These are phyloP conservation scores for Andrena minutula DNA, from an alignment of 2,888 invertebrate genomes.

Conservation along the genomic window DNA sequence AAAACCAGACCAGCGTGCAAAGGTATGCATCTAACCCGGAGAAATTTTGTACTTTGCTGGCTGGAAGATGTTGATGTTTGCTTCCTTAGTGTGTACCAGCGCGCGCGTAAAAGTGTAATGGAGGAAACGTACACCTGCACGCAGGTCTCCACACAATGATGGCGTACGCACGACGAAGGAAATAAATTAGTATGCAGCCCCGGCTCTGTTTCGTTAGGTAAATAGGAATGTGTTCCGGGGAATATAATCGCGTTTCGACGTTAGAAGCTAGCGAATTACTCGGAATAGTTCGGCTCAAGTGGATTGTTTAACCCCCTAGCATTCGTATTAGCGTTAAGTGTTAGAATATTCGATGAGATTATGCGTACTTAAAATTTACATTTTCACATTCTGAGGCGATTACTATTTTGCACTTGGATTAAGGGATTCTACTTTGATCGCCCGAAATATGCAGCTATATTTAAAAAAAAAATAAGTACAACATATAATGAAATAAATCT, in stretches of 20 bases:
- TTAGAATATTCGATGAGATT: not conserved
- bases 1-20: constrained; percentile 27
- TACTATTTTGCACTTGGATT: not conserved
- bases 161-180: constrained; percentile 27
- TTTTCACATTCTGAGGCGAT: not conserved
- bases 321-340: constrained; percentile 8
- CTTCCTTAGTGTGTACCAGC: constrained; percentile 2
- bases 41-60: constrained; percentile 30
- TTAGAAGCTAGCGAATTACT: constrained; percentile 28
- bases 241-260: constrained; percentile 25
- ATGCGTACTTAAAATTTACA: not conserved
- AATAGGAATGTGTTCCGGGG: constrained; percentile 17
- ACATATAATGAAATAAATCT: too few species aligned
- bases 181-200: constrained; percentile 40
- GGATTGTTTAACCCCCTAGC: constrained; percentile 12
- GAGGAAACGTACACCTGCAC: constrained; percentile 11
- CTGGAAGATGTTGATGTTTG: constrained; percentile 47
- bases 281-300: not conserved
- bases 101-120: constrained; percentile 30
- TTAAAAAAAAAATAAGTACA: not conserved
- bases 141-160: not conserved
- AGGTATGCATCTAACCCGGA: constrained; percentile 54
- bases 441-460: too few species aligned
- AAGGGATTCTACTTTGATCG: too few species aligned
- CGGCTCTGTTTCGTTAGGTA: constrained; percentile 38